Evolutionary conservation across 2,113 vertebrate genomes (phyloP).

Genomic region (Dasyprocta punctata): DNA sequence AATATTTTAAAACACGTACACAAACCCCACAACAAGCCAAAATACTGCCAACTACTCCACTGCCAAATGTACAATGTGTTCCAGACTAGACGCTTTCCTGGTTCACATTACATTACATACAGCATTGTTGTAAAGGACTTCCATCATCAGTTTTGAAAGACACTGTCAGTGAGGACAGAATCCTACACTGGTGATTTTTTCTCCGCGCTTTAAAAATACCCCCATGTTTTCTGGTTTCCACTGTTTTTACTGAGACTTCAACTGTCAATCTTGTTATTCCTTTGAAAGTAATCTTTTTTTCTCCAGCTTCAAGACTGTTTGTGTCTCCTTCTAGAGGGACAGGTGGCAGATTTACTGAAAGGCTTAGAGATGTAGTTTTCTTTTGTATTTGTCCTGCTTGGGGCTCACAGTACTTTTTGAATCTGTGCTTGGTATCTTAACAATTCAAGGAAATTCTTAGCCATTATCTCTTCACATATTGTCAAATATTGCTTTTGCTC

Average conservation of each 20-base stretch:
- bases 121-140: not conserved
- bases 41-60: not conserved
- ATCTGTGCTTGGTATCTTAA: conserved; percentile 26
- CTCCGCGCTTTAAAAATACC: conserved; percentile 15
- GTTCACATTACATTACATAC: not conserved
- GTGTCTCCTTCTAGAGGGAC: not conserved
- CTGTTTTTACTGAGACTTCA: conserved; percentile 30
- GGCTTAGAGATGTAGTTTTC: conserved; percentile 32
- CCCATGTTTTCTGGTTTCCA: conserved; percentile 26
- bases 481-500: conserved; percentile 40
- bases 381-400: conserved; percentile 12
- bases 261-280: not conserved
- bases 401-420: not conserved
- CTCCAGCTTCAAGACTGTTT: conserved; percentile 22
- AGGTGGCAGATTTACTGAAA: conserved; percentile 45
- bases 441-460: conserved; percentile 46
- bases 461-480: conserved; percentile 40
- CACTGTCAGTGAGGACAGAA: not conserved
- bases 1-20: conserved; percentile 51
- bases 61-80: conserved; percentile 26
- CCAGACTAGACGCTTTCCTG: not conserved
- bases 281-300: conserved; percentile 47
- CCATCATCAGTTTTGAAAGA: conserved; percentile 41
- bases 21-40: conserved; percentile 26
- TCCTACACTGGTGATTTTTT: conserved; percentile 26